Base-by-base conservation (phyloP, 2,113 vertebrate species). In the Psilopsiagon aurifrons region DNA sequence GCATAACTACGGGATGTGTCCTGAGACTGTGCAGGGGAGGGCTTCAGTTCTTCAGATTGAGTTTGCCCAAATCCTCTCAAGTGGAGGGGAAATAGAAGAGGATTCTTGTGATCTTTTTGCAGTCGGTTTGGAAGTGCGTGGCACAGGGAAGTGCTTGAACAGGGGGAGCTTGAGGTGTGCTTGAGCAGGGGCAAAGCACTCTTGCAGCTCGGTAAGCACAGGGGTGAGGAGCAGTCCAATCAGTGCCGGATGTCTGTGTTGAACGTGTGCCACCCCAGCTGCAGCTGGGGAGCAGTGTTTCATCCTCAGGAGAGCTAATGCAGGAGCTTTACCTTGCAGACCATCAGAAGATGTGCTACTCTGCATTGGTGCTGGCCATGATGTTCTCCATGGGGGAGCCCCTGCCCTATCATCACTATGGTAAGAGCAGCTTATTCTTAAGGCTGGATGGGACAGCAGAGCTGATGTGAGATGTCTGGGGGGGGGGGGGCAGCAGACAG, bases 331-430 rank as follows among this genome's bases (percentile, higher is more conserved):
- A 24, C 86, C 94, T 80, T 96, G 51, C 97, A 99, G 99, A 99
- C 94, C 99, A 99, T 94, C 99, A 99, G 94, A 99, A 99, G 97
- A 98, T 99, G 98, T 99, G 99, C 87, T 99, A 99, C 96, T 99
- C 99, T 6, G 99, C 99, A 1, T 97, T 99, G 96, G 98, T 99
- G 31, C 98, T 99, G 66, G 98, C 99, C n/a, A 99, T 99, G 99
- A 98, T 99, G 87, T 99, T 99, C 98, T 99, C 98, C 57, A 99
- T 99, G 99, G 99, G 99, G 25, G 99, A 99, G 94, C 99, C 99
- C 52, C 98, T 99, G 81, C 99, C 99, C 25, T 99, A 99, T 77
- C 99, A 99, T 90, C 99, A 99, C 97, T 99, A 99, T 3, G 99
- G 99, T 99, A 98, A 96, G 98, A 87, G 64, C 43, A 66, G 49